Percentiles rank a stretch among this genome's conserved stretches.
Evolutionary conservation across 2,113 vertebrate species (phyloP).

Genomic region (Capreolus pygargus): DNA sequence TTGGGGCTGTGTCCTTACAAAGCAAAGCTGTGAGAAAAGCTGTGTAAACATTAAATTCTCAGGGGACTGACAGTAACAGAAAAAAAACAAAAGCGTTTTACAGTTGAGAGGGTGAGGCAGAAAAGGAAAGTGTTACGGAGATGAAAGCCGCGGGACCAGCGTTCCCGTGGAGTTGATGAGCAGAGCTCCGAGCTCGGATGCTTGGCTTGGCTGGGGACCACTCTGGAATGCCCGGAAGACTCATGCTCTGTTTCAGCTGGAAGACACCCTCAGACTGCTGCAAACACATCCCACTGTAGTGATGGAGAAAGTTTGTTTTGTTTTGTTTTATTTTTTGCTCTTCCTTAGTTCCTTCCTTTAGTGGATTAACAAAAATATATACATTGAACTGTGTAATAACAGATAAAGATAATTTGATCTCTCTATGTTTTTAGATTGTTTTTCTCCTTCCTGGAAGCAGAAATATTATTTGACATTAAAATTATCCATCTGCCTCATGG

Average conservation of each 20-base stretch:
- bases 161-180: conserved; percentile 72
- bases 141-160: conserved; percentile 73
- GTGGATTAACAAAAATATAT: not conserved
- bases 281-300: conserved; percentile 1
- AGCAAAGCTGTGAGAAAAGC: conserved; percentile 81
- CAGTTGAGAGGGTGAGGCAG: conserved; percentile 74
- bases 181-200: conserved; percentile 59
- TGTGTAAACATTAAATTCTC: conserved; percentile 82
- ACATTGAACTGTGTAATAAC: not conserved
- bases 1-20: conserved; percentile 80
- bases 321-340: not conserved
- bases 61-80: conserved; percentile 70
- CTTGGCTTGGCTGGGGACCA: conserved; percentile 13
- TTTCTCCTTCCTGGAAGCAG: conserved; percentile 15
- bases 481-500: not conserved
- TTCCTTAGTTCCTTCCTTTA: not conserved
- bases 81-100: conserved; percentile 69
- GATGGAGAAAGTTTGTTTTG: not conserved
- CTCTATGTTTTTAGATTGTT: not conserved
- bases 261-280: conserved; percentile 48
- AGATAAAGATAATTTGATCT: conserved; percentile 40
- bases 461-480: conserved; percentile 31
- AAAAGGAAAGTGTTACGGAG: conserved; percentile 79
- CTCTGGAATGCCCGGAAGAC: not conserved
- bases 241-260: conserved; percentile 40